Conservation (phyloP, 64 coral and sea anemone genomes). For the Cladopsammia gracilis region DNA sequence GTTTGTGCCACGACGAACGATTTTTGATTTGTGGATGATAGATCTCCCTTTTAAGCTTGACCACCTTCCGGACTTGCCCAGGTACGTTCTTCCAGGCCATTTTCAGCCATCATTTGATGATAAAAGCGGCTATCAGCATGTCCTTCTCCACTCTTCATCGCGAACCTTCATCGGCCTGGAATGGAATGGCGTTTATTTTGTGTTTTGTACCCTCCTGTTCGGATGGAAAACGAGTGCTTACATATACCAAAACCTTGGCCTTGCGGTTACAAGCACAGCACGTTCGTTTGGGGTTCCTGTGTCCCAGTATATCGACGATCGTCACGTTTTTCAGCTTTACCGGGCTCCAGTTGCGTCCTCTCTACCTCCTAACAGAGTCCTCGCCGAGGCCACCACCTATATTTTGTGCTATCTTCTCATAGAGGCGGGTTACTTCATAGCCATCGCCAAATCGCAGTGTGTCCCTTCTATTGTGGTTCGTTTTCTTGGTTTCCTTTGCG, state of each 20-base stretch:
- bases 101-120: too few species aligned
- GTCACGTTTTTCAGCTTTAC: too few species aligned
- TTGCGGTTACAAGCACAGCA: not conserved
- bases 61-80: conserved; percentile 29
- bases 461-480: conserved; percentile 5
- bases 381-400: conserved; percentile 20
- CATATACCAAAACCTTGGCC: not conserved
- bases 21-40: conserved; percentile 13
- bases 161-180: too few species aligned
- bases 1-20: conserved; percentile 35
- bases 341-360: not conserved
- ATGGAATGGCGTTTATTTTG: too few species aligned
- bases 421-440: conserved; percentile 5
- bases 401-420: conserved; percentile 26
- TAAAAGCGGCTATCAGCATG: too few species aligned
- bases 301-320: not conserved
- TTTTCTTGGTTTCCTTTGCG: conserved; percentile 18
- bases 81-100: too few species aligned
- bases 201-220: conserved; percentile 23
- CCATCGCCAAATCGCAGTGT: not conserved
- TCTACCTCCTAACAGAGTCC: not conserved
- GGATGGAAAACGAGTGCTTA: conserved; percentile 47
- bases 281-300: conserved; percentile 34
- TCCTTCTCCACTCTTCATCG: too few species aligned
- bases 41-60: conserved; percentile 43